Evolutionary conservation across 2,113 vertebrate genomes (phyloP).

Genomic region (Carollia perspicillata): DNA sequence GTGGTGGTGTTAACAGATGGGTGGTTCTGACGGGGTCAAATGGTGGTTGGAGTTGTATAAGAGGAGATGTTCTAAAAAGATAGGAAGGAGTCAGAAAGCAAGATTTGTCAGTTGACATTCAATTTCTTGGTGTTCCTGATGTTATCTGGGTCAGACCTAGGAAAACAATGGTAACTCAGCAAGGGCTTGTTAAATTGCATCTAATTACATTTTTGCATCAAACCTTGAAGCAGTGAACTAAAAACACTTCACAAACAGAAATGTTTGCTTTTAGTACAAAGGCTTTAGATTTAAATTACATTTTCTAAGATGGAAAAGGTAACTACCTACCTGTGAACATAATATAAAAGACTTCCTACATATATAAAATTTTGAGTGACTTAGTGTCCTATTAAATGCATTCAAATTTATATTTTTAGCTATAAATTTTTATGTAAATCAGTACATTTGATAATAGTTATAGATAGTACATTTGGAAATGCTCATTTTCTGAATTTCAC

Average conservation of each 20-base stretch:
- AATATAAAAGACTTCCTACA: neutral
- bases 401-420: neutral
- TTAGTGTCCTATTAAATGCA: neutral
- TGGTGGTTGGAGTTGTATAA: neutral
- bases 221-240: neutral
- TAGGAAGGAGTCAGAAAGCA: neutral
- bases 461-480: neutral
- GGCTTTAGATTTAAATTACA: neutral
- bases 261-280: neutral
- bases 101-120: neutral
- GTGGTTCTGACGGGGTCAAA: neutral
- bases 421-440: neutral
- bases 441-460: neutral
- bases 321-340: neutral
- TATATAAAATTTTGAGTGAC: neutral
- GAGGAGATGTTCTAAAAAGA: neutral
- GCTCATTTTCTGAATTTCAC: neutral
- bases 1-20: neutral
- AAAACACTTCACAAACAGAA: neutral
- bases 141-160: neutral
- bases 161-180: neutral
- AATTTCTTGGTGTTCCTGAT: neutral
- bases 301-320: neutral
- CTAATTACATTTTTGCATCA: conserved; percentile 15
- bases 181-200: neutral